phyloP scores from a whole-genome alignment of 2,113 vertebrate genomes.

The Columba janthina region DNA sequence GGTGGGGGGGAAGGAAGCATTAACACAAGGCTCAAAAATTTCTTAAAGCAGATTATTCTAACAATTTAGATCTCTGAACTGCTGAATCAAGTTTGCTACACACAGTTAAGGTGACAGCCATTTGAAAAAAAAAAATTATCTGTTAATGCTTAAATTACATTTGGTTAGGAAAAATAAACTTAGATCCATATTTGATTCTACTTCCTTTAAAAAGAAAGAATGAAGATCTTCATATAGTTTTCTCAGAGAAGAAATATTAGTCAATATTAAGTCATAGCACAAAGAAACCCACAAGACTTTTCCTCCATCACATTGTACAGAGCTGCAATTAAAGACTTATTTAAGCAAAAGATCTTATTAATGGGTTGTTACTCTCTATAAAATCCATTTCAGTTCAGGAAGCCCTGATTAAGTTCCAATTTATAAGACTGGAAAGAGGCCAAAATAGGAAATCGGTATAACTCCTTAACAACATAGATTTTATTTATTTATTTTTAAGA shows the following conservation, averaged over 20 bases:
- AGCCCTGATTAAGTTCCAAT: conserved; percentile 52
- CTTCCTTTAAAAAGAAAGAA: not conserved
- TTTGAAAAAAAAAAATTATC: too few species aligned
- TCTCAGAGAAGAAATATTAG: not conserved
- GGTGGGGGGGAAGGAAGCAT: not conserved
- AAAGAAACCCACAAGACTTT: not conserved
- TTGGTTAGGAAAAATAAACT: not conserved
- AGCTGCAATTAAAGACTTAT: conserved; percentile 35
- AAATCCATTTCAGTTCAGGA: conserved; percentile 49
- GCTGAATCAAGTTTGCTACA: not conserved
- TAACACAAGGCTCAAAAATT: not conserved
- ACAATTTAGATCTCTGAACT: not conserved
- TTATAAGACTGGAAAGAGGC: conserved; percentile 51
- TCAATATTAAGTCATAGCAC: not conserved
- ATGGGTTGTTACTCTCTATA: conserved; percentile 18
- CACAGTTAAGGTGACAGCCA: not conserved
- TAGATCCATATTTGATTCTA: not conserved
- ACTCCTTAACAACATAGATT: conserved; percentile 26
- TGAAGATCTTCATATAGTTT: not conserved
- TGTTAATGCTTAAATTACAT: not conserved
- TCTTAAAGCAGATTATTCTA: not conserved
- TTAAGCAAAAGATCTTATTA: conserved; percentile 46
- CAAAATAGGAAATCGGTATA: conserved; percentile 32
- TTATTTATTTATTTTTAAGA: not conserved
- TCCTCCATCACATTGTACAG: not conserved